A percentile compares a stretch with the other conserved stretches of the same genome.
Conservation (phyloP, 92 coral and sea anemone genomes). For the Umimayanthus kanabou region DNA sequence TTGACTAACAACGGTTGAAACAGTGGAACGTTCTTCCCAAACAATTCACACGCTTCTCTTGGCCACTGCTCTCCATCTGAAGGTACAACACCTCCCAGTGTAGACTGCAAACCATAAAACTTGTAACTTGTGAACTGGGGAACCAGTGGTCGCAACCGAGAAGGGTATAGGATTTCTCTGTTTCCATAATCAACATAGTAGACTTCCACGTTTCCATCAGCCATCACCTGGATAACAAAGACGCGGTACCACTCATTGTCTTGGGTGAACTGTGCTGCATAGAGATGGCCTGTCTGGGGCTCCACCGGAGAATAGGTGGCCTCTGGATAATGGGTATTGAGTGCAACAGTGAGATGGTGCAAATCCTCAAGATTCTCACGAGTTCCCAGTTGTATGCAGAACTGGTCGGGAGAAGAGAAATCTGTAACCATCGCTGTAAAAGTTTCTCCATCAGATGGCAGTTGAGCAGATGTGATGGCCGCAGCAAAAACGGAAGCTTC, state of each 20-base stretch:
- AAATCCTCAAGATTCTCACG: slow-evolving; percentile 49
- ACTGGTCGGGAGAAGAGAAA: slow-evolving; percentile 43
- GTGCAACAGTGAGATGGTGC: slow-evolving; percentile 36
- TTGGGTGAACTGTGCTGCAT: slow-evolving; percentile 63
- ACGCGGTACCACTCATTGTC: slow-evolving; percentile 73
- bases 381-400: slow-evolving; percentile 55
- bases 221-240: slow-evolving; percentile 32
- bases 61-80: slow-evolving; percentile 60
- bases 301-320: slow-evolving; percentile 44
- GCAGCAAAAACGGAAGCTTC: slow-evolving; percentile 19
- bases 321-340: slow-evolving; percentile 42
- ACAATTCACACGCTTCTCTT: slow-evolving; percentile 59
- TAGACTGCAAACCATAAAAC: slow-evolving; percentile 47
- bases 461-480: slow-evolving; percentile 44
- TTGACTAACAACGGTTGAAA: slow-evolving; percentile 41
- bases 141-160: slow-evolving; percentile 61
- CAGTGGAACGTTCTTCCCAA: slow-evolving; percentile 55
- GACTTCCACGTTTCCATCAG: slow-evolving; percentile 42
- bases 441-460: slow-evolving; percentile 43
- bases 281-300: slow-evolving; percentile 31
- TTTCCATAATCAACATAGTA: slow-evolving; percentile 75
- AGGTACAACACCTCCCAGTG: slow-evolving; percentile 60
- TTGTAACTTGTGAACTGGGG: slow-evolving; percentile 39
- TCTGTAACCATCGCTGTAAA: slow-evolving; percentile 56
- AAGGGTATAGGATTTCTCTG: slow-evolving; percentile 44